Evolutionary conservation across 2,113 vertebrate genomes (phyloP), one percentile per base, ranked within the genome.

Genomic region (Lepus timidus): DNA sequence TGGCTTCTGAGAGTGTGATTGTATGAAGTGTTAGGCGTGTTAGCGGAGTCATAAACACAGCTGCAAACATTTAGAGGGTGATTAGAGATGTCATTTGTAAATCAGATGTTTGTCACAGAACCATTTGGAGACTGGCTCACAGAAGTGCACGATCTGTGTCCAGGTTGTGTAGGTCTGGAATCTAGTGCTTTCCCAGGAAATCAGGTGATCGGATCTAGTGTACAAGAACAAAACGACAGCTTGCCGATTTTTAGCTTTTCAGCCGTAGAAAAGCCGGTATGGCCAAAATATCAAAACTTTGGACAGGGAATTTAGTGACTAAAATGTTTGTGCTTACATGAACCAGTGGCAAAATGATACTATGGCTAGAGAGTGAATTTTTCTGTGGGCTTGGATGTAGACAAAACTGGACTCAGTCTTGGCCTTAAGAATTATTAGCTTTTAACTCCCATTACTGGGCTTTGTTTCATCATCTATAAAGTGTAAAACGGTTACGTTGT

Each of bases 41-140:
- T 64, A 36, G 6, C 88, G 25, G 73, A 75, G 78, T 88, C 68
- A 58, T 79, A 92, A 94, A 90, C 62, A 88, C 64, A 92, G 91
- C 93, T 82, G 85, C 31, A 68, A 29, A 39, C 88, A 39, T 61
- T 85, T 73, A 55, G 23, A 79, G 85, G 74, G 27, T 31, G 75
- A 85, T 65, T 82, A 51, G 49, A 70, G 51, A 88, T 95, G 82
- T 74, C 82, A 88, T 22, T 92, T 31, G 78, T 82, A 78, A 51
- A 83, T 76, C 74, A 71, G 73, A 94, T 78, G 82, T 82, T 61
- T 12, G 3, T 85, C 51, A n/a, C 23, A 62, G 58, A 58, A 36
- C 44, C 62, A 85, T 90, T 84, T 51, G 36, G 91, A 79, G 83
- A 33, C 67, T 65, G 64, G 68, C n/a, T 85, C 31, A 36, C 36